A percentile compares a stretch with the other conserved stretches of the same genome.
Evolutionary conservation across 2,797 vertebrate genomes (phyloP).

Genomic region (Gymnoscopelus braueri): DNA sequence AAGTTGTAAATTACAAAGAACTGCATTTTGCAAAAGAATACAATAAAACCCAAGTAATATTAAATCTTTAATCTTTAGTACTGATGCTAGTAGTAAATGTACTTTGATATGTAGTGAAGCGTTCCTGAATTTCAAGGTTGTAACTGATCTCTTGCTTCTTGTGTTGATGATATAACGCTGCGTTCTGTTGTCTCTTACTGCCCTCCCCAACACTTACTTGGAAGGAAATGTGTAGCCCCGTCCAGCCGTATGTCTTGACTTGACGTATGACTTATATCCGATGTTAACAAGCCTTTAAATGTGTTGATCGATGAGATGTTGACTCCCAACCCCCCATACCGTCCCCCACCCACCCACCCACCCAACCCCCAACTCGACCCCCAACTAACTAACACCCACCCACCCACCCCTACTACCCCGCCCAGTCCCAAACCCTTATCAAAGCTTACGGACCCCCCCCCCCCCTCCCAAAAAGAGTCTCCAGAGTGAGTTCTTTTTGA

Average conservation of each 20-base stretch:
- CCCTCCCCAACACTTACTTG: slow-evolving; percentile 77
- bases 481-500: slow-evolving; percentile 59
- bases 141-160: slow-evolving; percentile 78
- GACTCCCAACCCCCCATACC: not conserved
- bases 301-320: slow-evolving; percentile 61
- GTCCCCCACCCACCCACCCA: no score
- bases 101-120: slow-evolving; percentile 70
- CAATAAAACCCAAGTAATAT: slow-evolving; percentile 49
- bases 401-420: no score
- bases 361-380: not conserved
- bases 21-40: slow-evolving; percentile 62
- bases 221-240: slow-evolving; percentile 79
- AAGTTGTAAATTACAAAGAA: slow-evolving; percentile 52
- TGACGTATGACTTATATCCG: slow-evolving; percentile 41
- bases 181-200: slow-evolving; percentile 76
- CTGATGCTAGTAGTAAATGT: slow-evolving; percentile 65
- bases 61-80: slow-evolving; percentile 52
- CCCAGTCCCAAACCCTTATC: slow-evolving; percentile 6
- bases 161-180: slow-evolving; percentile 78
- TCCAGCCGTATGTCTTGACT: slow-evolving; percentile 77
- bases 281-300: slow-evolving; percentile 64
- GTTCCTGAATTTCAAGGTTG: slow-evolving; percentile 69
- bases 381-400: no score
- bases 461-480: slow-evolving; percentile 44
- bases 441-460: slow-evolving; percentile 37